These are phyloP conservation scores for Drosophila kambysellisi DNA, from an alignment of 2,888 invertebrate species.

Conservation along the genomic window DNA sequence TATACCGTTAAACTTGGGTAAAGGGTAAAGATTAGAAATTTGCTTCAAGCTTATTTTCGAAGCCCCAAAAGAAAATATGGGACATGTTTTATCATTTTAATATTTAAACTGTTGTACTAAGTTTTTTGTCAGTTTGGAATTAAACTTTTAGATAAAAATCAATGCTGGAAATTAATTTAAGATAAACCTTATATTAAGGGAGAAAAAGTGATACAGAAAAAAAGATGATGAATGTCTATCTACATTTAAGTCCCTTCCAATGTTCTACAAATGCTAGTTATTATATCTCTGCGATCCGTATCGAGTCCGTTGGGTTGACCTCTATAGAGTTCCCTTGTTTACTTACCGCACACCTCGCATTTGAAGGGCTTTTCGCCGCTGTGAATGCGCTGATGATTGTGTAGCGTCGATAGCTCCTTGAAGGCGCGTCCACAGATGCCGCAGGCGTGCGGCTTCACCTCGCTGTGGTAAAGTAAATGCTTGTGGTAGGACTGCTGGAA, in stretches of 20 bases:
- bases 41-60: background rate
- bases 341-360: conserved; percentile 93
- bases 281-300: background rate
- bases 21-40: background rate
- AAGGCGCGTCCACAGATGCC: conserved; percentile 92
- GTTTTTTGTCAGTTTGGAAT: background rate
- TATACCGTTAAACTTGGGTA: background rate
- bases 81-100: fast-evolving
- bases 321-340: background rate
- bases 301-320: background rate
- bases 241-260: background rate
- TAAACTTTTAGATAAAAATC: background rate
- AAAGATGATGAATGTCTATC: background rate
- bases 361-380: conserved; percentile 93
- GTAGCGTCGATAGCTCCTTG: conserved; percentile 94
- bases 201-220: background rate
- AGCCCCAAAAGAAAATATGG: background rate
- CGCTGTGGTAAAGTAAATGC: conserved; percentile 93
- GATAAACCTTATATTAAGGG: background rate
- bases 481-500: conserved; percentile 96
- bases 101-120: background rate
- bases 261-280: background rate
- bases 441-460: conserved; percentile 93
- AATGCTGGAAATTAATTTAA: background rate
- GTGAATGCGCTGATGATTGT: conserved; percentile 93